Evolutionary conservation across 2,888 invertebrate genomes (phyloP).

Genomic region (Galerucella calmariensis): DNA sequence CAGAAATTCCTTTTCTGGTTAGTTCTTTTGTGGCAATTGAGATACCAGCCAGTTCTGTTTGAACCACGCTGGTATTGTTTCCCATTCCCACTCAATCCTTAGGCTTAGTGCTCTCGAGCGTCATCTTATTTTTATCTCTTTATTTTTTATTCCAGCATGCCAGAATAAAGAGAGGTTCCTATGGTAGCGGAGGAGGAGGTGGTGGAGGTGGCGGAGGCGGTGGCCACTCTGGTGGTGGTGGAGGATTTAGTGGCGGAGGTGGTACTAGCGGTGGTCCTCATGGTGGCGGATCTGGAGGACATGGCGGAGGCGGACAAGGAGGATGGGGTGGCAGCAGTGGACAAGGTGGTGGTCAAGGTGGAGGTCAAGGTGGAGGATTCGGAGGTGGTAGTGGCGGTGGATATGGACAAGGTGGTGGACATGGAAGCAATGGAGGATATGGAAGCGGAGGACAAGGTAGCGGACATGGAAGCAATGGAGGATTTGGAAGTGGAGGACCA

Average conservation of each 20-base stretch:
- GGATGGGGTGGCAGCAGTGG: neutral
- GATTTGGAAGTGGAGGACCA: neutral
- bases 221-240: conserved; percentile 12
- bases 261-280: conserved; percentile 1
- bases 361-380: neutral
- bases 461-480: no score
- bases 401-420: neutral
- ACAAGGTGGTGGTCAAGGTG: conserved; percentile 1
- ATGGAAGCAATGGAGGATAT: neutral
- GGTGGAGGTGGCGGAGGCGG: conserved; percentile 16
- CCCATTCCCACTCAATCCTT: no score
- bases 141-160: conserved; percentile 14
- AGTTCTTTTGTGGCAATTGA: no score
- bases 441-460: neutral
- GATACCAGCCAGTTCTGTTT: no score
- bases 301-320: conserved; percentile 12
- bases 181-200: conserved; percentile 19
- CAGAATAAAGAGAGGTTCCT: conserved; percentile 20
- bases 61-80: no score
- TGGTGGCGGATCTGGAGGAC: conserved; percentile 20
- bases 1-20: no score
- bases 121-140: no score
- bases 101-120: no score
- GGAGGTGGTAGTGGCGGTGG: conserved; percentile 13
- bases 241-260: conserved; percentile 11